A percentile compares a stretch with the other conserved stretches of the same genome.
phyloP scores from a whole-genome alignment of 2,797 vertebrate species.

The Momotus momota region DNA sequence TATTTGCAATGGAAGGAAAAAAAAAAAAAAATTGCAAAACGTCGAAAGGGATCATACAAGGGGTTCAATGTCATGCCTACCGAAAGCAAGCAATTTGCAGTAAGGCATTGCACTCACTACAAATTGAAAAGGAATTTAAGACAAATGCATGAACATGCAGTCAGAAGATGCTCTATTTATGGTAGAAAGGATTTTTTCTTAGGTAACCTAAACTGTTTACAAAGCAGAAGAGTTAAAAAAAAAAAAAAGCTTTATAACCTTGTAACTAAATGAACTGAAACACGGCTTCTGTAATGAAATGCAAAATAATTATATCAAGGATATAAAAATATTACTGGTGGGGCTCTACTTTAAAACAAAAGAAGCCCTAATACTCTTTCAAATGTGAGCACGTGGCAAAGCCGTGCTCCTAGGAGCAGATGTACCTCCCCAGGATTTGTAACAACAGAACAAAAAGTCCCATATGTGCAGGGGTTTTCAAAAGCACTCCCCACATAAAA shows the following conservation, averaged over 20 bases:
- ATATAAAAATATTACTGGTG: not conserved
- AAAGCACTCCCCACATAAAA: not conserved
- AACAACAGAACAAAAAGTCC: not conserved
- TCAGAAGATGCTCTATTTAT: not conserved
- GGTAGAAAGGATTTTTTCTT: not conserved
- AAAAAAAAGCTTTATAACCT: not conserved
- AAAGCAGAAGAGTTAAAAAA: not conserved
- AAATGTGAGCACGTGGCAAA: not conserved
- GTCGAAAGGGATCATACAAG: not conserved
- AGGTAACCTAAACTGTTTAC: not conserved
- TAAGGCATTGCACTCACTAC: not conserved
- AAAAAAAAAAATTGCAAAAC: not conserved
- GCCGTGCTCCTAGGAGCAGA: not conserved
- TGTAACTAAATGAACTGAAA: not conserved
- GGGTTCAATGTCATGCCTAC: not conserved
- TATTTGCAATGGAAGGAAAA: not conserved
- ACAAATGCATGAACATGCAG: not conserved
- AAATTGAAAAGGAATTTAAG: conserved; percentile 20
- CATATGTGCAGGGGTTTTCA: not conserved
- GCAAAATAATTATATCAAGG: not conserved
- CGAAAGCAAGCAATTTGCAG: not conserved
- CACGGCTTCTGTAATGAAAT: not conserved
- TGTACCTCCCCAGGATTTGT: not conserved
- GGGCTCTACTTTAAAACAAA: not conserved
- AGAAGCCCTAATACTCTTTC: not conserved